Conservation (phyloP, 2,888 invertebrate genomes). For the Pyralis farinalis region DNA sequence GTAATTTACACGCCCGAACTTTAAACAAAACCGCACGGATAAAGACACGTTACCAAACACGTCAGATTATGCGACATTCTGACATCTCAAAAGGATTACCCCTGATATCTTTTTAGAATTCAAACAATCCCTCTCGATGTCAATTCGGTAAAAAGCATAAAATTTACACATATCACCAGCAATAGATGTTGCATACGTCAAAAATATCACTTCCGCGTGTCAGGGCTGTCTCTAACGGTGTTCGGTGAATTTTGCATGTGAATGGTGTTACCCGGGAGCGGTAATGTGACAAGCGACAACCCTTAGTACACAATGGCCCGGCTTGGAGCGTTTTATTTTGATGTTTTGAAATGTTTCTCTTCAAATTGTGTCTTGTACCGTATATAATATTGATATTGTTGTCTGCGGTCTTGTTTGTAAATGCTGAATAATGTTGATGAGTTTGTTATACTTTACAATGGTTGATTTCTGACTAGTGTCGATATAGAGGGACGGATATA, state of each 20-base stretch:
- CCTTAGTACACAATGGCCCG: slow-evolving; percentile 40
- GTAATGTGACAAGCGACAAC: slow-evolving; percentile 78
- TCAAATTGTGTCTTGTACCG: too few relatives aligned
- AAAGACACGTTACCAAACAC: too few relatives aligned
- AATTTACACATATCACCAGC: slow-evolving; percentile 26
- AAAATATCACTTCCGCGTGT: slow-evolving; percentile 70
- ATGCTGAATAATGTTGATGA: too few relatives aligned
- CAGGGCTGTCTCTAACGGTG: slow-evolving; percentile 59
- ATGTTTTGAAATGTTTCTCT: not conserved
- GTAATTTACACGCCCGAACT: too few relatives aligned
- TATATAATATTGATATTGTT: too few relatives aligned
- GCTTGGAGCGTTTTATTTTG: slow-evolving; percentile 7
- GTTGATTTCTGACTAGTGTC: too few relatives aligned
- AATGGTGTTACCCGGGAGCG: slow-evolving; percentile 49
- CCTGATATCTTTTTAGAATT: slow-evolving; percentile 1
- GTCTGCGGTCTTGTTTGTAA: too few relatives aligned
- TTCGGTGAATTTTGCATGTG: slow-evolving; percentile 71
- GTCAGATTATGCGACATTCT: too few relatives aligned
- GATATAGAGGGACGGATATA: too few relatives aligned
- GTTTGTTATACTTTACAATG: too few relatives aligned
- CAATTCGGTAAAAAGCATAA: slow-evolving; percentile 18
- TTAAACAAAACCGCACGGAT: too few relatives aligned
- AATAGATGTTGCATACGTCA: slow-evolving; percentile 47
- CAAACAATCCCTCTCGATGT: slow-evolving; percentile 4
- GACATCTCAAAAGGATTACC: not conserved